These are phyloP conservation scores for Mythimna albipuncta DNA, from an alignment of 2,888 invertebrate species.

Conservation along the genomic window DNA sequence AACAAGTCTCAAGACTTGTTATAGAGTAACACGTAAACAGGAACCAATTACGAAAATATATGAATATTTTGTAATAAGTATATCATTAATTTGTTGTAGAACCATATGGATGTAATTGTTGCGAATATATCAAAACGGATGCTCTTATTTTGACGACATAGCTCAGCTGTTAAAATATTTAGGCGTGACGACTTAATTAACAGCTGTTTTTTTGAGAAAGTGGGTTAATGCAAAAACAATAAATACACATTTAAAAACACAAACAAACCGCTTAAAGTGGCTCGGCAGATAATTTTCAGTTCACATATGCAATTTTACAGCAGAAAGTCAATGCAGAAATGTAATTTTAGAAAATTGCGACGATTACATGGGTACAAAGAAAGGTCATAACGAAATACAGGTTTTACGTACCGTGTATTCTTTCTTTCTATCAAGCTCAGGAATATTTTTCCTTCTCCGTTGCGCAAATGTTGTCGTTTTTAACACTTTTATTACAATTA, in stretches of 20 bases:
- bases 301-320: conserved; percentile 22
- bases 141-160: conserved; percentile 43
- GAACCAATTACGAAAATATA: background rate
- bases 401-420: conserved; percentile 72
- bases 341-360: conserved; percentile 71
- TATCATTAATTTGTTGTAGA: background rate
- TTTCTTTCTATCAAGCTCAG: conserved; percentile 49
- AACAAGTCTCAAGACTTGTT: background rate
- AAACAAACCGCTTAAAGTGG: conserved; percentile 47
- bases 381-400: conserved; percentile 77
- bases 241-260: conserved; percentile 33
- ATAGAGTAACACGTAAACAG: background rate
- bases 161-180: conserved; percentile 78
- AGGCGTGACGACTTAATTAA: conserved; percentile 83
- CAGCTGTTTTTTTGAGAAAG: conserved; percentile 86
- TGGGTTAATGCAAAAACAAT: conserved; percentile 71
- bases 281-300: conserved; percentile 17
- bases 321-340: conserved; percentile 55
- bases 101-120: background rate
- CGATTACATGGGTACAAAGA: conserved; percentile 79
- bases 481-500: conserved; percentile 65
- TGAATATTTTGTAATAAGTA: background rate
- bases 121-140: background rate
- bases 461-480: conserved; percentile 48
- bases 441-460: conserved; percentile 48